phyloP scores from a whole-genome alignment of 2,113 vertebrate species.

The Pseudorhombus dupliciocellatus region DNA sequence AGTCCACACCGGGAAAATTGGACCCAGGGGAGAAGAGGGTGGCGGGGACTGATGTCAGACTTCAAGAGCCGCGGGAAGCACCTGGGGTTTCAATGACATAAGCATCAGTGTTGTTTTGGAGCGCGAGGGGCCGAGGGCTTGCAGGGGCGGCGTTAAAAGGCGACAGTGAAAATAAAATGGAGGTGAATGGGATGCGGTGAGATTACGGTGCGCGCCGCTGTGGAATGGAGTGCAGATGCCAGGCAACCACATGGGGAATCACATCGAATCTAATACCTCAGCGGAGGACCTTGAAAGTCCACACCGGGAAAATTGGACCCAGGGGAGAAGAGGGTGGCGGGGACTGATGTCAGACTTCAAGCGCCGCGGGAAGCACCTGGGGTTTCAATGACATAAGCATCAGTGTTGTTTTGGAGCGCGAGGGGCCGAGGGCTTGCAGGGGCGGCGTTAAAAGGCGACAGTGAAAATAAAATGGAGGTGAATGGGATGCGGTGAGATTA shows the following conservation, averaged over 20 bases:
- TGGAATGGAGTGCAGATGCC: not conserved
- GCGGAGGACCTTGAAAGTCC: constrained; percentile 73
- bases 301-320: constrained; percentile 72
- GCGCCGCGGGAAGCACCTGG: constrained; percentile 62
- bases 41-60: constrained; percentile 71
- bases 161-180: constrained; percentile 16
- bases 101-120: constrained; percentile 49
- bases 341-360: constrained; percentile 75
- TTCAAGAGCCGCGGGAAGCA: constrained; percentile 63
- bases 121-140: constrained; percentile 20
- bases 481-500: constrained; percentile 8
- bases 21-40: constrained; percentile 59
- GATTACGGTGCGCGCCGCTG: not conserved
- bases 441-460: not conserved
- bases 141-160: constrained; percentile 4
- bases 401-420: constrained; percentile 33
- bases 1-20: constrained; percentile 71
- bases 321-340: constrained; percentile 49
- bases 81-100: constrained; percentile 68
- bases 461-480: constrained; percentile 10
- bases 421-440: constrained; percentile 24
- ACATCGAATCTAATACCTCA: constrained; percentile 55
- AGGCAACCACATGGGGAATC: not conserved
- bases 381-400: constrained; percentile 66
- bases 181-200: constrained; percentile 7